Conservation (phyloP, 2,888 invertebrate species). For the Rhingia campestris region DNA sequence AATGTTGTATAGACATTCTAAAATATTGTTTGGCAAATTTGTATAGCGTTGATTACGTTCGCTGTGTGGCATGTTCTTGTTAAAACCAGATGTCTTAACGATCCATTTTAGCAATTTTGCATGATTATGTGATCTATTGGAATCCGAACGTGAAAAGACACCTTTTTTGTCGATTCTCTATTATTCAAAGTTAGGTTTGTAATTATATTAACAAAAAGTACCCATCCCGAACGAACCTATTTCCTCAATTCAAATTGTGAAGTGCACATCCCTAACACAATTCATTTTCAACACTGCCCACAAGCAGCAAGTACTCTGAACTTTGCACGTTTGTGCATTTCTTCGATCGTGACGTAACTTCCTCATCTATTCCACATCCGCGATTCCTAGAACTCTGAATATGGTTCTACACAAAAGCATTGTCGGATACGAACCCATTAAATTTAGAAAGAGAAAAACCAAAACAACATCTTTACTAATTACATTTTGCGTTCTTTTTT, state of each 20-base stretch:
- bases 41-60: too few relatives aligned
- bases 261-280: conserved; percentile 37
- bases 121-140: too few relatives aligned
- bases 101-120: too few relatives aligned
- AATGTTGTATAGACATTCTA: too few relatives aligned
- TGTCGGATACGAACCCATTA: conserved; percentile 62
- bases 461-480: conserved; percentile 29
- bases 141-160: too few relatives aligned
- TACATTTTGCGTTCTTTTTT: conserved; percentile 53
- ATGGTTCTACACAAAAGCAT: conserved; percentile 40
- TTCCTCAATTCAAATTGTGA: conserved; percentile 34
- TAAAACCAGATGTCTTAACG: too few relatives aligned
- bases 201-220: too few relatives aligned
- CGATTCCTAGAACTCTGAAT: conserved; percentile 69
- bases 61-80: too few relatives aligned
- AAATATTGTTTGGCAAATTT: too few relatives aligned
- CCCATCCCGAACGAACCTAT: not conserved
- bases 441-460: not conserved
- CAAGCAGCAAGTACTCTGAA: conserved; percentile 37
- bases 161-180: too few relatives aligned
- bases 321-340: conserved; percentile 67
- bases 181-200: too few relatives aligned
- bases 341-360: conserved; percentile 69
- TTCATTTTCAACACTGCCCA: conserved; percentile 14
- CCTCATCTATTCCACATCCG: conserved; percentile 72